Evolutionary conservation across 2,113 vertebrate species (phyloP), one percentile per base, ranked within the genome.

Genomic region (Vimba vimba): DNA sequence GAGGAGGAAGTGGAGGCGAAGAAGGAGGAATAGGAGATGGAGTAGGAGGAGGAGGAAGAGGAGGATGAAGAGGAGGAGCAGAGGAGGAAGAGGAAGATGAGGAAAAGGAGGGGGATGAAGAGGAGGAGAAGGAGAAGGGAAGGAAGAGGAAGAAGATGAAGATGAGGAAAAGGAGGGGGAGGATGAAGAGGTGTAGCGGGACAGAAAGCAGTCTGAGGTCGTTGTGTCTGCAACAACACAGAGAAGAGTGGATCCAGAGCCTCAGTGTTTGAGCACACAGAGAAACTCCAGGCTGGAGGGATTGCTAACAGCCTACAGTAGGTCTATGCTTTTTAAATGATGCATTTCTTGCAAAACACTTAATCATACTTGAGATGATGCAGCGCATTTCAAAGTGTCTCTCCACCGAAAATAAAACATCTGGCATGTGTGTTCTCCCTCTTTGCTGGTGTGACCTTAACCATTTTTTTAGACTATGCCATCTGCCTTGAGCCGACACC

Each of bases 331-430:
- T 83, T 85, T 90, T 2, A 88, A 87, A 90, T 86, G 5, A 80
- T 66, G 86, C 43, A 85, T 91, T 89, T 88, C 83, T 86, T 88
- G 87, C 43, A 77, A 71, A 23, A 39, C 39, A 64, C 88, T 85
- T 85, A 76, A 90, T 88, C 45, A 82, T 47, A 62, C 27, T 30
- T 78, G 81, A 83, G 82, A 83, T 45, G 27, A 64, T 78, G 85
- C 39, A 75, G 87, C 39, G 71, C 45, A 17, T 25, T 81, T 88
- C 19, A 0, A 21, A 69, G 36, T 39, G 66, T 30, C 13, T 68
- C 64, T 68, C 27, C 64, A 19, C 27, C 33, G 25, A 75, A 74
- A n/a, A 13, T 12, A 75, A 47, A 75, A 50, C 76, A 79, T 60
- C 76, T 79, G 76, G 55, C 21, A 55, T 21, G 21, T 60, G 30